Base-by-base conservation (phyloP, 2,113 vertebrate species). In the Procavia capensis region DNA sequence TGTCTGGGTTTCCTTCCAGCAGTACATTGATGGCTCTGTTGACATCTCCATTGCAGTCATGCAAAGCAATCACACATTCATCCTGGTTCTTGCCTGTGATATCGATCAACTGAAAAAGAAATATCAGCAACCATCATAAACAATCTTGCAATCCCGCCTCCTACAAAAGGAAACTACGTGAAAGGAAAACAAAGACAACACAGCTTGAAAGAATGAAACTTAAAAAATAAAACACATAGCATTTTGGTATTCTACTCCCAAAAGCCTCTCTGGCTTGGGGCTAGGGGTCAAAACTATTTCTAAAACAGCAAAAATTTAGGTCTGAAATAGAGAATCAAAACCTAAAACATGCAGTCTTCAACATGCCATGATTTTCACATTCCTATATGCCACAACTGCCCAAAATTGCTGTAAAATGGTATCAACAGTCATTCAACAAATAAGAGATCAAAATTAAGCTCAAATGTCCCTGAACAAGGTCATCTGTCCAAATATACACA, bases 1-100 rank as follows among this genome's bases (percentile, higher is more conserved):
- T 99, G 98, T 99, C 99, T 4, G 99, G 99, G 98, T 99, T 99
- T 97, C 99, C 99, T 98, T 99, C 99, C 98, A 99, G 98, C 97
- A 99, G 98, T 95, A 99, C 99, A 0, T 99, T 99, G 98, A 99
- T 99, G 98, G 99, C 99, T 99, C 99, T 99, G 99, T 99, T 99
- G 91, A 99, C 98, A 92, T 99, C 99, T 39, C 99, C 99, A 0
- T 99, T 99, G 98, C 99, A 99, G 98, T 99, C 99, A 43, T 99
- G 99, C 98, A 99, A 99, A 87, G 99, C 99, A 84, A 99, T 99
- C 99, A 99, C 99, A 90, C 99, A 99, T 98, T 99, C 99, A 0
- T 99, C 99, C 98, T 99, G 99, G 98, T 99, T 99, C 98, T 99
- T 99, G 98, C 99, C 99, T 84, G 99, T 99, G 98, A 99, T 99